A percentile compares a stretch with the other conserved stretches of the same genome.
These are phyloP conservation scores for Zenarchopterus dispar DNA, from an alignment of 2,797 vertebrate species.

Conservation along the genomic window DNA sequence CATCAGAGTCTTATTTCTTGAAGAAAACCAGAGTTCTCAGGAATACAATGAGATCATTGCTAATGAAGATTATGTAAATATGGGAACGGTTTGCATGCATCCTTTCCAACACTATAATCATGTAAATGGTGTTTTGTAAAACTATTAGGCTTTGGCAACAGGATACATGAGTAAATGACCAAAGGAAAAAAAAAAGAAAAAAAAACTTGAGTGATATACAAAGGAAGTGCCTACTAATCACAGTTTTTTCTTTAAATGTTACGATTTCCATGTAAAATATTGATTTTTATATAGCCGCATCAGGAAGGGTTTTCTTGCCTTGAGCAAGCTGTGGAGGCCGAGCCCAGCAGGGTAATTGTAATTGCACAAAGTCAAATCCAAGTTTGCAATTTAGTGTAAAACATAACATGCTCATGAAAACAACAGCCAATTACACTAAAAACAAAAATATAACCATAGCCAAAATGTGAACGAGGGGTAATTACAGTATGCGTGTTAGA, in stretches of 20 bases:
- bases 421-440: constrained; percentile 49
- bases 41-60: constrained; percentile 62
- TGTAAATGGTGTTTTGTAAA: constrained; percentile 43
- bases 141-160: constrained; percentile 43
- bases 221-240: constrained; percentile 1
- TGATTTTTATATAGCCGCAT: constrained; percentile 4
- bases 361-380: constrained; percentile 46
- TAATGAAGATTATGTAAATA: constrained; percentile 63
- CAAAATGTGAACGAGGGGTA: constrained; percentile 28
- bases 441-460: constrained; percentile 20
- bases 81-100: constrained; percentile 29
- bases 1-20: constrained; percentile 32
- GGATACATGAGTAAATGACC: background rate
- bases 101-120: constrained; percentile 35
- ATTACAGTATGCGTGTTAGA: constrained; percentile 31
- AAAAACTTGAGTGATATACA: constrained; percentile 4
- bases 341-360: constrained; percentile 23
- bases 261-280: constrained; percentile 2
- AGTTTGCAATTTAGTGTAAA: constrained; percentile 60
- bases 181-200: constrained; percentile 4
- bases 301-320: background rate
- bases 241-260: constrained; percentile 9
- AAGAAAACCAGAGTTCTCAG: constrained; percentile 57
- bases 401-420: constrained; percentile 53
- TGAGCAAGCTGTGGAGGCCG: constrained; percentile 19